Conservation (phyloP, 1,140 invertebrate genomes). For the Coelopa frigida region DNA sequence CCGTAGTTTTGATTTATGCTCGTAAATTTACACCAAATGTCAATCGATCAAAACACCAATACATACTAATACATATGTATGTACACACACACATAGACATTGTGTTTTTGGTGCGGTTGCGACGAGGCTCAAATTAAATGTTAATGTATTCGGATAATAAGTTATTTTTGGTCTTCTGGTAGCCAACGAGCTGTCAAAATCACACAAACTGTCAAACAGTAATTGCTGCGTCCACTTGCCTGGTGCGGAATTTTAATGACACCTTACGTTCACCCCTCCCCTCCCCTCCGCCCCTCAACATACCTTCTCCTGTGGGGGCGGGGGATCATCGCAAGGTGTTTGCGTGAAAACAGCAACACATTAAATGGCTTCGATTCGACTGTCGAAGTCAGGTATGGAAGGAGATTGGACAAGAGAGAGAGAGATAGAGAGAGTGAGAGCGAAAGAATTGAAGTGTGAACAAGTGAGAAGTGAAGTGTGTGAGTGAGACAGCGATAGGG, state of each 20-base stretch:
- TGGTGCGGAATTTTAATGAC: constrained; percentile 39
- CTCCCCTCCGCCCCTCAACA: background rate
- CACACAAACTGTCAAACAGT: constrained; percentile 31
- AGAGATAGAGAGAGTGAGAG: no score
- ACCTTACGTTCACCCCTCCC: background rate
- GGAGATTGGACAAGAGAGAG: no score
- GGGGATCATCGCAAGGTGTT: no score
- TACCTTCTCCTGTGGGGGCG: background rate
- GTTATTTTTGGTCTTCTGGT: constrained; percentile 40
- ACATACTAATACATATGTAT: background rate
- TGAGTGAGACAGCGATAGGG: no score
- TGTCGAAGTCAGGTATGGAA: no score
- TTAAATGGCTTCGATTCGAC: no score
- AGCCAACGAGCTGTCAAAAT: constrained; percentile 43
- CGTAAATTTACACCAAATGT: constrained; percentile 31
- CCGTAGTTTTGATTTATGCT: constrained; percentile 43
- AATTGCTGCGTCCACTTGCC: constrained; percentile 28
- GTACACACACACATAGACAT: background rate
- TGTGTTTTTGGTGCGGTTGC: no score
- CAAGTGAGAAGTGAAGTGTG: no score
- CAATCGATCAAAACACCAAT: constrained; percentile 13
- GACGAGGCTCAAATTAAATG: constrained; percentile 42
- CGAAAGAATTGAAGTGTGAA: no score
- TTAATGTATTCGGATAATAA: constrained; percentile 44
- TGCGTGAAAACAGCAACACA: no score